These are phyloP conservation scores for Bufotes viridis DNA, from an alignment of 2,797 vertebrate species.

Conservation along the genomic window DNA sequence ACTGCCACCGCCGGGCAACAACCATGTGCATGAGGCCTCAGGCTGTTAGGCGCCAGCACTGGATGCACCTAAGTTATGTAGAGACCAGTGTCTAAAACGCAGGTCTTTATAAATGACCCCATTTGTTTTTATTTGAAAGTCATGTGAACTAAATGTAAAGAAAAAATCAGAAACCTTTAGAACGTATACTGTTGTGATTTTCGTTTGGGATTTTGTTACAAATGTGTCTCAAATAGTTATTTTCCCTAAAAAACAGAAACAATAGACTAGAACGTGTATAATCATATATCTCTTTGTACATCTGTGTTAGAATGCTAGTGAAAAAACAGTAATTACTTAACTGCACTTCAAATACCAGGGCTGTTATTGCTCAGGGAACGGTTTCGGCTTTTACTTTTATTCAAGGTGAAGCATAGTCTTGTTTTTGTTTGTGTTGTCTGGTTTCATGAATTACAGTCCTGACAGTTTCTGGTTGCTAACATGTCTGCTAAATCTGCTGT, in stretches of 20 bases:
- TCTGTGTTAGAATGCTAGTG: constrained; percentile 1
- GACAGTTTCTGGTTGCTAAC: constrained; percentile 23
- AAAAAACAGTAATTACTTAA: constrained; percentile 37
- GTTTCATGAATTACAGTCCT: constrained; percentile 28
- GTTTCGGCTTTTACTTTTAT: constrained; percentile 27
- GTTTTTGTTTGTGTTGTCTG: constrained; percentile 29
- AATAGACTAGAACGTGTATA: not conserved
- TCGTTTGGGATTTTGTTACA: not conserved
- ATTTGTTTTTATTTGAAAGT: no score
- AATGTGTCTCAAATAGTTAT: not conserved
- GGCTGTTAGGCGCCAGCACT: no score
- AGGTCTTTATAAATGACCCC: no score
- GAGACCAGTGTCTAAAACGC: no score
- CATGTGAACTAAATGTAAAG: no score
- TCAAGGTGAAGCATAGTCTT: constrained; percentile 30
- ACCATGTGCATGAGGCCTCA: no score
- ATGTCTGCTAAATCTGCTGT: constrained; percentile 3
- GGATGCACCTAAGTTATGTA: no score
- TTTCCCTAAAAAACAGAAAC: not conserved
- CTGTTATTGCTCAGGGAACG: constrained; percentile 22
- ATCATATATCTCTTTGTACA: constrained; percentile 24
- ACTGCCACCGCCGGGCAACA: no score
- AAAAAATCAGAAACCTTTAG: not conserved
- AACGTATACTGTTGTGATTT: not conserved
- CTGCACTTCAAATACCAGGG: not conserved